phyloP scores from a whole-genome alignment of 2,797 vertebrate species.

The Chaenodraco wilsoni region DNA sequence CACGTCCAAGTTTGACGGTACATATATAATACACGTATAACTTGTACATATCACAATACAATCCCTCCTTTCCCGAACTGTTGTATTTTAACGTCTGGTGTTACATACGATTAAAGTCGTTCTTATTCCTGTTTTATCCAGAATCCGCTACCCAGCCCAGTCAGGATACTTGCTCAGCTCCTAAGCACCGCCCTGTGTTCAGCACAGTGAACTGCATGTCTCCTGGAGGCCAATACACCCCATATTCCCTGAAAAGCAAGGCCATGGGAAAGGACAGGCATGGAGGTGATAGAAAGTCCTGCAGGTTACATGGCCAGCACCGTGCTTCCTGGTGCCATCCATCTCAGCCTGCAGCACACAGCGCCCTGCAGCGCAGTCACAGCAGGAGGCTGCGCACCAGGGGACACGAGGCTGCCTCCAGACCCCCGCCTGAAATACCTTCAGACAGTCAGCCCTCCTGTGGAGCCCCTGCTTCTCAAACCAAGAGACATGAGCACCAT shows the following conservation, averaged over 20 bases:
- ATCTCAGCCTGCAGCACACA: conserved; percentile 71
- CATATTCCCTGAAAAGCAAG: conserved; percentile 32
- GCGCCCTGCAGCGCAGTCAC: conserved; percentile 79
- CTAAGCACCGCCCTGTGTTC: conserved; percentile 47
- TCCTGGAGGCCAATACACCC: not conserved
- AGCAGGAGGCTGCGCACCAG: conserved; percentile 89
- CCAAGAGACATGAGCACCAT: conserved; percentile 91
- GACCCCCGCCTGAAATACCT: conserved; percentile 71
- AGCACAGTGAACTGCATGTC: conserved; percentile 24
- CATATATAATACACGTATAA: conserved; percentile 85
- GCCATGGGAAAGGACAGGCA: conserved; percentile 32
- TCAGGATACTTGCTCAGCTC: conserved; percentile 2
- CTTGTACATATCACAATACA: not conserved
- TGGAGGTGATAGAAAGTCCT: conserved; percentile 45
- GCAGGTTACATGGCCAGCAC: conserved; percentile 60
- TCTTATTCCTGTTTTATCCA: conserved; percentile 2
- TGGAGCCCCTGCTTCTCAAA: conserved; percentile 80
- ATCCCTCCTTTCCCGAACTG: not conserved
- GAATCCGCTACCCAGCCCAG: conserved; percentile 77
- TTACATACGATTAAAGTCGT: not conserved
- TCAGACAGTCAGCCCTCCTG: conserved; percentile 80
- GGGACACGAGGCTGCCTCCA: conserved; percentile 77
- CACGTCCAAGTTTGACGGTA: conserved; percentile 87
- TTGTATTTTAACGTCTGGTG: not conserved
- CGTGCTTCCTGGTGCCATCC: conserved; percentile 59